These are phyloP conservation scores for Ochlodes sylvanus DNA, from an alignment of 2,888 invertebrate species.

Conservation along the genomic window DNA sequence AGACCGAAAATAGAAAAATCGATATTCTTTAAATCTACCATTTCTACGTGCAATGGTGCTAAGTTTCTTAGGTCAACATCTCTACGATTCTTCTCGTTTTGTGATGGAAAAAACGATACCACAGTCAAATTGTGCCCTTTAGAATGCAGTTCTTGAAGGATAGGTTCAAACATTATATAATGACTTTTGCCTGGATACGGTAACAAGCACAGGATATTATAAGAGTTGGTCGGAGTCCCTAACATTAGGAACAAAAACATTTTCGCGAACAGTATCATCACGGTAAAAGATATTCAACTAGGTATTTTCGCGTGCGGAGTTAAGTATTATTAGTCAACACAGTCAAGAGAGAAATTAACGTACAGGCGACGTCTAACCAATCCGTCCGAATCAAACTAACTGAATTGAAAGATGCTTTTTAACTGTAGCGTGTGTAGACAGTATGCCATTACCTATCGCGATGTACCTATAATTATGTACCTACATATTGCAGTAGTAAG, in stretches of 20 bases:
- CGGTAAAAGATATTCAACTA: neutral
- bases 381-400: no score
- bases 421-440: no score
- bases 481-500: constrained; percentile 1
- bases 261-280: constrained; percentile 2
- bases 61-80: constrained; percentile 63
- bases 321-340: neutral
- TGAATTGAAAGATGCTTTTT: no score
- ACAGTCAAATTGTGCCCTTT: constrained; percentile 86
- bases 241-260: constrained; percentile 13
- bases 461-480: neutral
- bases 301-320: neutral
- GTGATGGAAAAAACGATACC: constrained; percentile 82
- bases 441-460: no score
- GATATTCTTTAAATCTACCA: constrained; percentile 52
- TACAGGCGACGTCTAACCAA: no score
- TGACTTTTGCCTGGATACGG: constrained; percentile 87
- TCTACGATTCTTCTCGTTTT: constrained; percentile 49
- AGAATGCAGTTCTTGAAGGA: constrained; percentile 80
- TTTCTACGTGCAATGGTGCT: constrained; percentile 56
- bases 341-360: no score
- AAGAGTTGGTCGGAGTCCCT: constrained; percentile 42
- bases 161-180: constrained; percentile 82
- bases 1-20: constrained; percentile 49
- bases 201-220: constrained; percentile 76